phyloP scores from a whole-genome alignment of 2,113 vertebrate genomes.

The Tichodroma muraria region DNA sequence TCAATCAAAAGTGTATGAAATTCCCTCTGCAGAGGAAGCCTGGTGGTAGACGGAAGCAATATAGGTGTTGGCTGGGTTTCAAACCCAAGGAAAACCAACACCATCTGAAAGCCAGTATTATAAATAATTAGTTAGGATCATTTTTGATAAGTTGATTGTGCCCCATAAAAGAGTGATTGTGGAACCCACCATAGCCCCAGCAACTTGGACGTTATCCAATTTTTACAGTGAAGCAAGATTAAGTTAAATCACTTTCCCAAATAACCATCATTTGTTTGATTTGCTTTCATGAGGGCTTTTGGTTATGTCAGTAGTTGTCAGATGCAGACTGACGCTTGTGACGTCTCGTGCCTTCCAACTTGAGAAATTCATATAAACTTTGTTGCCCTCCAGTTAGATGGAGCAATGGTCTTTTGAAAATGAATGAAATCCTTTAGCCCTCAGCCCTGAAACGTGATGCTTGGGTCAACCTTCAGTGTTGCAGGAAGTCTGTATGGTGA shows the following conservation, averaged over 20 bases:
- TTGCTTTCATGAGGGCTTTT: conserved; percentile 34
- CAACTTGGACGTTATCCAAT: not conserved
- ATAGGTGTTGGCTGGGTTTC: conserved; percentile 37
- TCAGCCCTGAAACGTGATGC: conserved; percentile 41
- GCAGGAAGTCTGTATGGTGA: conserved; percentile 22
- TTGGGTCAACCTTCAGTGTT: conserved; percentile 14
- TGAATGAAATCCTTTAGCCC: conserved; percentile 42
- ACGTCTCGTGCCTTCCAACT: not conserved
- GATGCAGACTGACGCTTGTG: conserved; percentile 31
- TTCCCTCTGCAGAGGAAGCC: not conserved
- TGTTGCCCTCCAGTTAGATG: not conserved
- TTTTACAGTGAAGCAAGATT: conserved; percentile 31
- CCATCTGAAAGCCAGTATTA: conserved; percentile 44
- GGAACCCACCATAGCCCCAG: not conserved
- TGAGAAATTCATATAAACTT: conserved; percentile 25
- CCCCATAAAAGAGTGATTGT: conserved; percentile 34
- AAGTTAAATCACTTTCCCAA: conserved; percentile 46
- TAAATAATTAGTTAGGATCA: conserved; percentile 43
- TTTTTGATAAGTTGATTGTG: conserved; percentile 47
- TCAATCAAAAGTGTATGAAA: not conserved
- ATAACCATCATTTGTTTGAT: conserved; percentile 47
- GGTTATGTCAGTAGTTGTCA: conserved; percentile 40
- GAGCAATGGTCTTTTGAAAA: not conserved
- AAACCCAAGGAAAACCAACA: conserved; percentile 11
- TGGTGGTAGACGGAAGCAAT: conserved; percentile 15